A percentile compares a stretch with the other conserved stretches of the same genome.
phyloP scores from a whole-genome alignment of 1,140 invertebrate species.

The Triops longicaudatus region DNA sequence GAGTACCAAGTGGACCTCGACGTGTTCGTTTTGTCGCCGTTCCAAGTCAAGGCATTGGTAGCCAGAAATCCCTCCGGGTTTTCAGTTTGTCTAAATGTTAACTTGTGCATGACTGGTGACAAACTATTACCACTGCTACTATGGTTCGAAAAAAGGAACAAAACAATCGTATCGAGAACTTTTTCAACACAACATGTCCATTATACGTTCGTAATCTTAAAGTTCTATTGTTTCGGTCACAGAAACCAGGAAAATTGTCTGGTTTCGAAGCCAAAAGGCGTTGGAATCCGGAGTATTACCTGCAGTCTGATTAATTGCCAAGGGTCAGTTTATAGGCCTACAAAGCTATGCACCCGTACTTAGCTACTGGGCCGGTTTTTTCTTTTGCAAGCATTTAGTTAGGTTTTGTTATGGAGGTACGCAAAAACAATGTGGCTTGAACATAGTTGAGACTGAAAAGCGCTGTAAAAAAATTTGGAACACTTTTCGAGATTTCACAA shows the following conservation, averaged over 20 bases:
- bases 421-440: too few species aligned
- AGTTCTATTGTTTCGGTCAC: not conserved
- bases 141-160: not conserved
- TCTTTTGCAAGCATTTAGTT: too few species aligned
- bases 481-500: too few species aligned
- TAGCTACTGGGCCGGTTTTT: too few species aligned
- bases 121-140: not conserved
- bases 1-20: not conserved
- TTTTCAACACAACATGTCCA: not conserved
- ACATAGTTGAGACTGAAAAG: too few species aligned
- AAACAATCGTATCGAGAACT: not conserved
- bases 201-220: not conserved
- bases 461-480: too few species aligned
- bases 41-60: not conserved
- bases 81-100: not conserved
- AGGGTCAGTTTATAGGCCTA: too few species aligned
- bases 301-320: too few species aligned
- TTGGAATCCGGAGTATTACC: too few species aligned
- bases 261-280: too few species aligned
- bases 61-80: not conserved
- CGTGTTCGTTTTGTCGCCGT: conserved; percentile 14
- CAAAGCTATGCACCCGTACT: too few species aligned
- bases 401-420: too few species aligned
- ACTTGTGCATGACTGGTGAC: not conserved
- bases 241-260: not conserved